Evolutionary conservation across 2,888 invertebrate genomes (phyloP), one percentile per base, ranked within the genome.

Genomic region (Acrocyrtus sp.): DNA sequence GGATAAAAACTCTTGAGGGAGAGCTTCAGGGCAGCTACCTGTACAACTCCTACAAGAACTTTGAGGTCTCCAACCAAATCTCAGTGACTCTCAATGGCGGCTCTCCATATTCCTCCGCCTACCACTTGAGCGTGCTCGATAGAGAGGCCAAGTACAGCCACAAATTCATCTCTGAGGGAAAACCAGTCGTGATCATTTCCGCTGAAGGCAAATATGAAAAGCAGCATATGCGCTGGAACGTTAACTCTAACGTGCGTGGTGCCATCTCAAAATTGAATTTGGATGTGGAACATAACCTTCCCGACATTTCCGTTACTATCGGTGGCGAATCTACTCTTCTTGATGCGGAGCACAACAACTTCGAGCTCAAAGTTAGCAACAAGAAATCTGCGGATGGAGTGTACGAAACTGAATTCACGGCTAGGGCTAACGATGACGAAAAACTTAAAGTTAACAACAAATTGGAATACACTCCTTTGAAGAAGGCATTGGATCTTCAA

Each of bases 21-120:
- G 56, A 65, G 15, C 26, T 63, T 4, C 66, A 74, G 27, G 73
- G 58, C 26, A 61, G 61, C 15, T 74, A 74, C 45, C 48, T 75
- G 47, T 73, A 69, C 53, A 76, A 74, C 34, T 76, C 77, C 0
- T 66, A 27, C 51, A 74, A 21, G 29, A 76, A 78, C 57, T 78
- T 81, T 74, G 79, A 81, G 19, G 39, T 78, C 17, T 60, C 72
- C 15, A 73, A 80, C 45, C 29, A 45, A 34, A 70, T 75, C 19
- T 61, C 75, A 1, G 10, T 79, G 48, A 50, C 50, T 2, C 15
- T 80, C 19, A 80, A 81, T 39, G 65, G 72, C 39, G 75, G 65
- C 1, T 61, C 66, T 8, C 72, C 77, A 48, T 74, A 58, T 45
- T 65, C 60, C 6, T 76, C 76, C 73, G 73, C 57, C 2, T 39